Conservation (phyloP, 2,888 invertebrate genomes). For the Philonicus albiceps region DNA sequence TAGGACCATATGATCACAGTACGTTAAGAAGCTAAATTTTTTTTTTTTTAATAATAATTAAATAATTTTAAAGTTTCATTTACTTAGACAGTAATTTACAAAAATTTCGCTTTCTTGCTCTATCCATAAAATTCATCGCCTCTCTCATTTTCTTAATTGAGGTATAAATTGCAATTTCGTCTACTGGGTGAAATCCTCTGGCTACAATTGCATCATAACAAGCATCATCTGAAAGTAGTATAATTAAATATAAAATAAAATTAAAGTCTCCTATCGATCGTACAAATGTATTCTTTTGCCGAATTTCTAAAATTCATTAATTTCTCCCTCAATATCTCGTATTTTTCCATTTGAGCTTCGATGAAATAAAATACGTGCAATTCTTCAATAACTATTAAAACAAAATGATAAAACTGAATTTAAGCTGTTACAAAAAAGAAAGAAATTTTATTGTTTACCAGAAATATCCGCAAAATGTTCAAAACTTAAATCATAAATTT, state of each 20-base stretch:
- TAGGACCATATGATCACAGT: conserved; percentile 76
- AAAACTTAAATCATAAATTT: conserved; percentile 71
- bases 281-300: conserved; percentile 69
- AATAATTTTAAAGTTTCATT: background rate
- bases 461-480: conserved; percentile 70
- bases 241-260: background rate
- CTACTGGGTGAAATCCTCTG: conserved; percentile 82
- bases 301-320: conserved; percentile 65
- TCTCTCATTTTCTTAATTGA: conserved; percentile 70
- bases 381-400: conserved; percentile 60
- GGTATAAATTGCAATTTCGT: conserved; percentile 64
- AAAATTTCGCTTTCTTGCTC: conserved; percentile 82
- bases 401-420: background rate
- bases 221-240: conserved; percentile 64
- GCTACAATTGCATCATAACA: conserved; percentile 78
- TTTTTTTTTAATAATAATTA: background rate
- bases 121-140: conserved; percentile 87
- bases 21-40: conserved; percentile 71
- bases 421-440: background rate
- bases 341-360: conserved; percentile 68
- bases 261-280: conserved; percentile 44
- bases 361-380: conserved; percentile 73
- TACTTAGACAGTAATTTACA: conserved; percentile 82
- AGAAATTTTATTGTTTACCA: conserved; percentile 47
- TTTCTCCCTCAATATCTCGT: conserved; percentile 57